These are phyloP conservation scores for Hermaeophaga mercurialis DNA, from an alignment of 2,888 invertebrate genomes.

Conservation along the genomic window DNA sequence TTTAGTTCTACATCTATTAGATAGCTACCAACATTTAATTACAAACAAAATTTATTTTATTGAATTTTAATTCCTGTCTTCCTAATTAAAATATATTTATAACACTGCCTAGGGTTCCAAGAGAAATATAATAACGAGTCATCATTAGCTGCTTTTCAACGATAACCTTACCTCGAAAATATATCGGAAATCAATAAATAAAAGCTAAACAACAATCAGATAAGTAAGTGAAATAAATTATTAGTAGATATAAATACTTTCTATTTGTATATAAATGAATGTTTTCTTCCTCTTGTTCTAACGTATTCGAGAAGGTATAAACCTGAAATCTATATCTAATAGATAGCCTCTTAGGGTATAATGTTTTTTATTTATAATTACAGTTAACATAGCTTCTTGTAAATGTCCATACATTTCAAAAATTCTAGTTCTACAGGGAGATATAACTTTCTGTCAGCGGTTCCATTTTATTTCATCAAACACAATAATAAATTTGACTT, in stretches of 20 bases:
- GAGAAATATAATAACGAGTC: not conserved
- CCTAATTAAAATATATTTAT: constrained; percentile 3
- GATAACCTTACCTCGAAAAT: not conserved
- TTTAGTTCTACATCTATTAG: no score
- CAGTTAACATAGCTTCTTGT: no score
- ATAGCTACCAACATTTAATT: not conserved
- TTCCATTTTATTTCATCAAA: no score
- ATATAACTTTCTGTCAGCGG: no score
- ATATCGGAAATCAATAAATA: not conserved
- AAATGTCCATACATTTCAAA: no score
- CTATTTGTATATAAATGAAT: not conserved
- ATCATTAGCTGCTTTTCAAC: not conserved
- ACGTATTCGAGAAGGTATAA: not conserved
- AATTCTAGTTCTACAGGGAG: no score
- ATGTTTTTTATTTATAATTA: no score
- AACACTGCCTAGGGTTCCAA: not conserved
- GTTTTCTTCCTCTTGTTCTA: not conserved
- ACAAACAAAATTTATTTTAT: constrained; percentile 1
- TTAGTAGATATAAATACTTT: not conserved
- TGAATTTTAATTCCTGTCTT: not conserved
- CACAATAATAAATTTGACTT: no score
- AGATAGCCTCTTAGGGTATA: not conserved
- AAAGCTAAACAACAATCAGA: not conserved
- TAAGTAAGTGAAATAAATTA: not conserved
- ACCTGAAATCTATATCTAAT: not conserved